Evolutionary conservation across 2,888 invertebrate genomes (phyloP).

Genomic region (Chrysotoxum bicinctum): DNA sequence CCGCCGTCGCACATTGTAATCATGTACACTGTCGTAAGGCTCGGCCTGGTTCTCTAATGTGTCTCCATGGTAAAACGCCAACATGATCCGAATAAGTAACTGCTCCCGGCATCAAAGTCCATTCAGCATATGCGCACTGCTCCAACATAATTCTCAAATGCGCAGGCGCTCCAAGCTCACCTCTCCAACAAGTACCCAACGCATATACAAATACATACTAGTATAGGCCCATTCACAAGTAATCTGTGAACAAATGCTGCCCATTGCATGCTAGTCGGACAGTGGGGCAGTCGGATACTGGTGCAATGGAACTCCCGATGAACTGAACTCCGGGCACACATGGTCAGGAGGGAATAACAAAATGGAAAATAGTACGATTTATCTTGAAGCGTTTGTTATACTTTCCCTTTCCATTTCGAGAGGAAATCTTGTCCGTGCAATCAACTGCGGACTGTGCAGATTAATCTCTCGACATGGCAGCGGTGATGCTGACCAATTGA

Average conservation of each 20-base stretch:
- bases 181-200: slow-evolving; percentile 27
- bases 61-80: slow-evolving; percentile 50
- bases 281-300: slow-evolving; percentile 33
- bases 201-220: background rate
- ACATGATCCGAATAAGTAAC: slow-evolving; percentile 47
- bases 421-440: slow-evolving; percentile 59
- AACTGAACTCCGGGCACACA: slow-evolving; percentile 3
- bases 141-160: slow-evolving; percentile 59
- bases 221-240: slow-evolving; percentile 56
- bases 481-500: slow-evolving; percentile 44
- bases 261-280: slow-evolving; percentile 18
- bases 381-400: slow-evolving; percentile 46
- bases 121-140: slow-evolving; percentile 46
- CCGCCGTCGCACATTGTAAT: slow-evolving; percentile 43
- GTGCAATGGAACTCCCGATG: slow-evolving; percentile 33
- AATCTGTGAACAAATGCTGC: slow-evolving; percentile 42
- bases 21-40: slow-evolving; percentile 14
- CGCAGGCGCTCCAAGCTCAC: slow-evolving; percentile 43
- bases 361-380: slow-evolving; percentile 47
- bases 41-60: slow-evolving; percentile 27
- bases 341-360: slow-evolving; percentile 24
- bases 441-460: slow-evolving; percentile 48
- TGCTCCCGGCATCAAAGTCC: slow-evolving; percentile 66
- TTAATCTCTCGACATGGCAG: slow-evolving; percentile 60
- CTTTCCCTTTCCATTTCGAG: slow-evolving; percentile 67